Evolutionary conservation across 2,797 vertebrate species (phyloP).

Genomic region (Spondyliosoma cantharus): DNA sequence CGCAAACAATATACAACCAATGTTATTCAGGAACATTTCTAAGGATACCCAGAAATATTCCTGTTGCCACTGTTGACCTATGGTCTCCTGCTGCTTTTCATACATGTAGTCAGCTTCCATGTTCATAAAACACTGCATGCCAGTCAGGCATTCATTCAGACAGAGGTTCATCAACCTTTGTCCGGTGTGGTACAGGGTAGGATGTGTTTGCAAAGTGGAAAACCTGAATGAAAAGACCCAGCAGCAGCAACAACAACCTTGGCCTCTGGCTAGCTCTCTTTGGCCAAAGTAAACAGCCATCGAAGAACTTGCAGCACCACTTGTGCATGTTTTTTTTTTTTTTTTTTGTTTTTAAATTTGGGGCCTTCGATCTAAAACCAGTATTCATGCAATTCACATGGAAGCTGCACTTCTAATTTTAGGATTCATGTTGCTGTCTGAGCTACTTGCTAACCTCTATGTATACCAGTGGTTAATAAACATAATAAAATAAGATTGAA

Average conservation of each 20-base stretch:
- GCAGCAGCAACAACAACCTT: slow-evolving; percentile 83
- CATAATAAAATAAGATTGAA: too few relatives aligned
- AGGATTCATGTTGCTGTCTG: too few relatives aligned
- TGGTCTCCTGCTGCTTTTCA: neutral
- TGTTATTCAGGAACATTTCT: neutral
- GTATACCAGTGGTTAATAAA: neutral
- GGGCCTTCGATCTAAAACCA: slow-evolving; percentile 6
- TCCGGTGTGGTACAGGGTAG: slow-evolving; percentile 64
- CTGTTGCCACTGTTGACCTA: neutral
- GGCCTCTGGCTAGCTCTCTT: slow-evolving; percentile 72
- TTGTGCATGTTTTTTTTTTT: slow-evolving; percentile 26
- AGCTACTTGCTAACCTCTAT: too few relatives aligned
- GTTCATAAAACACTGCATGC: slow-evolving; percentile 60
- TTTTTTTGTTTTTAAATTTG: neutral
- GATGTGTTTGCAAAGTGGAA: slow-evolving; percentile 81
- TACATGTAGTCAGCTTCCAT: slow-evolving; percentile 32
- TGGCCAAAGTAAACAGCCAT: slow-evolving; percentile 76
- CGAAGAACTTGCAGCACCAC: slow-evolving; percentile 69
- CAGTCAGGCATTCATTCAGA: slow-evolving; percentile 63
- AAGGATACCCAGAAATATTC: neutral
- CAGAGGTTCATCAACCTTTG: slow-evolving; percentile 83
- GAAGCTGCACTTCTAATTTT: neutral
- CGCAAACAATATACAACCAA: too few relatives aligned
- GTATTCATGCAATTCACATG: neutral
- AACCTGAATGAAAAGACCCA: slow-evolving; percentile 80